Conservation (phyloP, 2,797 vertebrate genomes). For the Enteromius unitaeniatus region DNA sequence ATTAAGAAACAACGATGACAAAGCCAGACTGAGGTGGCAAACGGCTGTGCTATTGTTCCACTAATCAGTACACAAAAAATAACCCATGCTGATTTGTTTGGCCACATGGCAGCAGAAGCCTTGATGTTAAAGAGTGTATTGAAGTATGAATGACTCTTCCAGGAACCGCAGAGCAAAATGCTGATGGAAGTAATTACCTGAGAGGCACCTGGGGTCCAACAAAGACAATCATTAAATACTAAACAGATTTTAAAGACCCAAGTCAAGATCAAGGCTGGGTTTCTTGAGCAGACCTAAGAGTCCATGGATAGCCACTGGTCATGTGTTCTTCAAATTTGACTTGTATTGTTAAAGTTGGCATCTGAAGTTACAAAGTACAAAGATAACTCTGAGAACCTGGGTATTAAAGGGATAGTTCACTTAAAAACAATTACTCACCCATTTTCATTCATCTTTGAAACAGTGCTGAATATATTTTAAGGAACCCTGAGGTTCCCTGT, state of each 20-base stretch:
- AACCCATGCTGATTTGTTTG: background rate
- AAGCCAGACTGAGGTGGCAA: slow-evolving; percentile 10
- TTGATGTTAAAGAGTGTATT: slow-evolving; percentile 46
- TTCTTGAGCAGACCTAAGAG: slow-evolving; percentile 56
- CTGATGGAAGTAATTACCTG: slow-evolving; percentile 74
- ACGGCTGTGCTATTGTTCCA: slow-evolving; percentile 25
- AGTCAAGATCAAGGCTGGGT: slow-evolving; percentile 45
- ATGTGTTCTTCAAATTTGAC: slow-evolving; percentile 22
- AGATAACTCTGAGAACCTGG: background rate
- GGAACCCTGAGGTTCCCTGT: background rate
- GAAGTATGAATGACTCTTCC: slow-evolving; percentile 60
- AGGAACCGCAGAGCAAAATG: slow-evolving; percentile 53
- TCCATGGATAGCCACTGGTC: slow-evolving; percentile 48
- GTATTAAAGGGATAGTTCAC: background rate
- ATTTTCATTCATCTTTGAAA: background rate
- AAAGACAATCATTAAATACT: slow-evolving; percentile 59
- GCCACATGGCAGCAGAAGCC: slow-evolving; percentile 5
- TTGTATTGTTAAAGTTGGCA: slow-evolving; percentile 33
- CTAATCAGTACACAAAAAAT: slow-evolving; percentile 14
- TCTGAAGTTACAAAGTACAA: background rate
- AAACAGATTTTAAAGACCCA: slow-evolving; percentile 48
- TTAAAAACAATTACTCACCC: background rate
- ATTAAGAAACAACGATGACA: slow-evolving; percentile 27
- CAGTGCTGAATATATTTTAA: background rate
- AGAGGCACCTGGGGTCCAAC: slow-evolving; percentile 60